These are phyloP conservation scores for Sandelia bainsii DNA, from an alignment of 2,797 vertebrate genomes.

Conservation along the genomic window DNA sequence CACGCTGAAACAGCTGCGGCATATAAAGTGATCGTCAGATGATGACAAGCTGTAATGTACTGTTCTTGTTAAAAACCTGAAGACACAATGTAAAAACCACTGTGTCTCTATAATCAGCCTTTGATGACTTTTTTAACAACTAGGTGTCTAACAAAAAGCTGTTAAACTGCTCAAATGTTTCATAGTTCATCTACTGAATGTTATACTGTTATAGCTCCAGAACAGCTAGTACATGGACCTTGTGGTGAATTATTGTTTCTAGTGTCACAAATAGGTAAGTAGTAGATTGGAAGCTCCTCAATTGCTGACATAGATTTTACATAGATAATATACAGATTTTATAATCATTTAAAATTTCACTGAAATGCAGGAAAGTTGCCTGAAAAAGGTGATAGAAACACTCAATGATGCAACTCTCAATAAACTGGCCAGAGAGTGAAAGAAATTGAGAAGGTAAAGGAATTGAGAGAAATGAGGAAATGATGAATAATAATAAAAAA, in stretches of 20 bases:
- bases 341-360: background rate
- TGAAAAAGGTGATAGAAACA: background rate
- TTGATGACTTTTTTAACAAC: background rate
- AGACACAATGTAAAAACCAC: background rate
- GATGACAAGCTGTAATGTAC: background rate
- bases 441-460: background rate
- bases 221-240: background rate
- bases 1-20: constrained; percentile 6
- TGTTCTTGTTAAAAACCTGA: background rate
- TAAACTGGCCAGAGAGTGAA: background rate
- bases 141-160: too few species aligned
- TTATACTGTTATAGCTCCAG: background rate
- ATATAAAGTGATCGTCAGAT: background rate
- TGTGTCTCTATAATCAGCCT: too few species aligned
- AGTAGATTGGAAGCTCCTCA: too few species aligned
- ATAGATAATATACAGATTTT: too few species aligned
- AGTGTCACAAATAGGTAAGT: background rate
- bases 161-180: too few species aligned
- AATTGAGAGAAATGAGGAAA: constrained; percentile 6
- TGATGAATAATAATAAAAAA: constrained; percentile 36
- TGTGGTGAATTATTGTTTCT: constrained; percentile 1
- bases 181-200: too few species aligned
- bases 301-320: too few species aligned
- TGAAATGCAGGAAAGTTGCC: background rate
- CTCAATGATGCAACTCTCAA: background rate